A percentile compares a stretch with the other conserved stretches of the same genome.
These are phyloP conservation scores for Heteromyza rotundicornis DNA, from an alignment of 2,888 invertebrate genomes.

Conservation along the genomic window DNA sequence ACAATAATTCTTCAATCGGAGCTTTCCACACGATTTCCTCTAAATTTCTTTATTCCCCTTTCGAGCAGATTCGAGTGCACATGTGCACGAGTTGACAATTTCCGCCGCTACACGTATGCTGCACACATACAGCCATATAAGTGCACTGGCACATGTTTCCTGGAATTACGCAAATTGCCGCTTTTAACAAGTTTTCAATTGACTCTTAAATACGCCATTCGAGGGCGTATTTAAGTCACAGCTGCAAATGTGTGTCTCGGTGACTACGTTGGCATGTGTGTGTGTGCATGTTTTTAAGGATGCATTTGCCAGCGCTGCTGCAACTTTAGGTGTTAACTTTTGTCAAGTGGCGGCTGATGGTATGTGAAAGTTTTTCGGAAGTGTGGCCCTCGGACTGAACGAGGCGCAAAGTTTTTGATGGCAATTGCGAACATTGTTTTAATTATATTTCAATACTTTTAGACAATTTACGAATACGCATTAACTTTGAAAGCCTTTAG, in stretches of 20 bases:
- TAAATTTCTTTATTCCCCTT: no score
- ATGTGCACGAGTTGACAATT: background rate
- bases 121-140: constrained; percentile 1
- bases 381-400: no score
- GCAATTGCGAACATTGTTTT: no score
- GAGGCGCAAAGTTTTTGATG: no score
- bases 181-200: constrained; percentile 46
- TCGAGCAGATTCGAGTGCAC: no score
- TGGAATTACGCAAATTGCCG: constrained; percentile 16
- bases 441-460: no score
- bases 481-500: no score
- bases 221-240: constrained; percentile 42
- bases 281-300: background rate
- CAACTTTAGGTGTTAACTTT: constrained; percentile 34
- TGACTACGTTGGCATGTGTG: constrained; percentile 8
- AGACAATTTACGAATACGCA: no score
- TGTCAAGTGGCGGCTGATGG: constrained; percentile 30
- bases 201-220: constrained; percentile 37
- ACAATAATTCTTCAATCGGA: no score
- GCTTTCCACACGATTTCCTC: no score
- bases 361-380: no score
- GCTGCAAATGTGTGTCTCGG: constrained; percentile 8
- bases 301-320: constrained; percentile 13
- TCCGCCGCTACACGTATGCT: background rate
- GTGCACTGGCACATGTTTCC: background rate